Conservation (phyloP, 2,113 vertebrate species). For the Cheirogaleus medius region DNA sequence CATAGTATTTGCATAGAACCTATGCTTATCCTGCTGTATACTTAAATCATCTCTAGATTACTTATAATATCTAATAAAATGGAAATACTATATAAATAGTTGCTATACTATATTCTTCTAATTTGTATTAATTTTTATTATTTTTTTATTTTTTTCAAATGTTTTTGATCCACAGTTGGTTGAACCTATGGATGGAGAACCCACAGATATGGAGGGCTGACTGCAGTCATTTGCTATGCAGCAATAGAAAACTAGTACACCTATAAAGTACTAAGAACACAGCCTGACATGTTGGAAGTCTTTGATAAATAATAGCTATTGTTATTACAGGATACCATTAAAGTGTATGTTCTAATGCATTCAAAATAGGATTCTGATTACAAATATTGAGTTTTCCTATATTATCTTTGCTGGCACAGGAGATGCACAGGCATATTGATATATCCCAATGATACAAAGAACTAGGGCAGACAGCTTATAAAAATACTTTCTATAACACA, state of each 20-base stretch:
- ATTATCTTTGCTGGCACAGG: neutral
- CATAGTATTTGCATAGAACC: neutral
- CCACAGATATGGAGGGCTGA: neutral
- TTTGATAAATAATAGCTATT: neutral
- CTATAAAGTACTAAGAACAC: neutral
- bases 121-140: neutral
- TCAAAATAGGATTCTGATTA: neutral
- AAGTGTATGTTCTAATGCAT: neutral
- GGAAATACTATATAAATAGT: neutral
- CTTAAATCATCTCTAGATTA: neutral
- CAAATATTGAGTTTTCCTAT: neutral
- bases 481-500: neutral
- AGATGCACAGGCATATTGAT: neutral
- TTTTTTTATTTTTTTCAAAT: neutral
- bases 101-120: neutral
- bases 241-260: neutral
- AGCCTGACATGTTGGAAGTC: neutral
- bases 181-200: neutral
- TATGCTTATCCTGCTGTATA: neutral
- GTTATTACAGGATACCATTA: neutral
- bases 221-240: neutral
- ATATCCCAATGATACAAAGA: neutral
- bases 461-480: neutral
- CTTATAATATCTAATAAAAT: neutral
- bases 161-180: neutral